Conservation (phyloP, 2,797 vertebrate genomes). For the Acrossocheilus fasciatus region DNA sequence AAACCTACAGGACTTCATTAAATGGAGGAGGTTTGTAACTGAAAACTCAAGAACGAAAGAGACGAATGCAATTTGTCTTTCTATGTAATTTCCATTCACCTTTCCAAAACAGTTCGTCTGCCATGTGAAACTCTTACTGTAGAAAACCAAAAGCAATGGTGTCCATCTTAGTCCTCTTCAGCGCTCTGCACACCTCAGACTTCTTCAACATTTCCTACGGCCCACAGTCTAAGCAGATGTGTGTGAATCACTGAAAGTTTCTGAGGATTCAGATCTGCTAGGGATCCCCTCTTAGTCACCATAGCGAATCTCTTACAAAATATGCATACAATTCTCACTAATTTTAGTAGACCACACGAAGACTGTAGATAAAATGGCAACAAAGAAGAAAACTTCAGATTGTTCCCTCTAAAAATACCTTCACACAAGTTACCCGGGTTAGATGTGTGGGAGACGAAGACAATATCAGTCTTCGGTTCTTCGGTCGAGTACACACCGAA, state of each 20-base stretch:
- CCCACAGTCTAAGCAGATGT: slow-evolving; percentile 29
- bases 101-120: slow-evolving; percentile 18
- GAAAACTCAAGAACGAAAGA: slow-evolving; percentile 16
- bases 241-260: slow-evolving; percentile 54
- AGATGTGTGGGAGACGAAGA: background rate
- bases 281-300: slow-evolving; percentile 54
- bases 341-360: slow-evolving; percentile 31
- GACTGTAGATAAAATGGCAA: background rate
- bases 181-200: background rate
- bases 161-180: slow-evolving; percentile 34
- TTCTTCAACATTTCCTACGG: slow-evolving; percentile 28
- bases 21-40: slow-evolving; percentile 43
- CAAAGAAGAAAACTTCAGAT: background rate
- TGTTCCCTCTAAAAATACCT: background rate
- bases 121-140: slow-evolving; percentile 4
- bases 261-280: slow-evolving; percentile 38
- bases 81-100: slow-evolving; percentile 5
- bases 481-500: slow-evolving; percentile 17
- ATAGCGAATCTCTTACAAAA: slow-evolving; percentile 29
- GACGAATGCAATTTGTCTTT: slow-evolving; percentile 30
- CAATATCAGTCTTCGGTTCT: background rate
- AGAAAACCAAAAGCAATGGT: slow-evolving; percentile 12
- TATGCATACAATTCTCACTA: background rate
- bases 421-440: background rate
- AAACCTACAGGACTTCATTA: slow-evolving; percentile 60